phyloP scores from a whole-genome alignment of 2,113 vertebrate genomes.

The Lucifuga dentata region DNA sequence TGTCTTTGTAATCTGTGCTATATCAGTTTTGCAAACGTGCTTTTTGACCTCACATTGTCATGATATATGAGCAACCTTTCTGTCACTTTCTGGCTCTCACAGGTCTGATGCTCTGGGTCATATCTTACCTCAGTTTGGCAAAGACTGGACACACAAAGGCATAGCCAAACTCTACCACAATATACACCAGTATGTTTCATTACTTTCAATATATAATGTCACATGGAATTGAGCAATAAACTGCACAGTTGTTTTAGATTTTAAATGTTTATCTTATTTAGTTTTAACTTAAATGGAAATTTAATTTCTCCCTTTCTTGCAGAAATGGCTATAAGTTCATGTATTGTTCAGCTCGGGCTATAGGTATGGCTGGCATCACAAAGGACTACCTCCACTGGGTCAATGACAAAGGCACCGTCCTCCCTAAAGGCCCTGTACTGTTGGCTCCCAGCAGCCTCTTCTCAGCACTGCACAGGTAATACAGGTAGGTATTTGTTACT shows the following conservation, averaged over 20 bases:
- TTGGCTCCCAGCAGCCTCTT: constrained; percentile 95
- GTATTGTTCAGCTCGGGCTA: constrained; percentile 94
- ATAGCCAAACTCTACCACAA: constrained; percentile 95
- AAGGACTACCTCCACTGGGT: constrained; percentile 93
- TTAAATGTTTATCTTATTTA: neutral
- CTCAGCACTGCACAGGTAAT: constrained; percentile 93
- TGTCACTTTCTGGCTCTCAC: constrained; percentile 13
- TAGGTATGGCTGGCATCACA: constrained; percentile 93
- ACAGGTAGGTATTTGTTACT: too few species aligned
- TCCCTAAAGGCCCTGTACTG: constrained; percentile 92
- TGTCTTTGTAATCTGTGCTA: neutral
- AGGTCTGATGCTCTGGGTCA: constrained; percentile 96
- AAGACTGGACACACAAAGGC: constrained; percentile 96
- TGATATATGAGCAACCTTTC: neutral
- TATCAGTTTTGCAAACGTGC: neutral
- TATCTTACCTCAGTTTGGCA: constrained; percentile 93
- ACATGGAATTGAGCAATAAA: neutral
- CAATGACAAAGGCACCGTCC: constrained; percentile 88
- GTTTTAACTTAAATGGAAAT: neutral
- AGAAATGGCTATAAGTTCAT: constrained; percentile 98
- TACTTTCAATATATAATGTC: neutral
- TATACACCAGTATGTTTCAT: constrained; percentile 88
- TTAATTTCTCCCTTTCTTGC: neutral
- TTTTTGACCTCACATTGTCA: neutral
- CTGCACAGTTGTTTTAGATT: neutral